Evolutionary conservation across 2,797 vertebrate genomes (phyloP), one percentile per base, ranked within the genome.

Genomic region (Pipistrellus kuhlii): DNA sequence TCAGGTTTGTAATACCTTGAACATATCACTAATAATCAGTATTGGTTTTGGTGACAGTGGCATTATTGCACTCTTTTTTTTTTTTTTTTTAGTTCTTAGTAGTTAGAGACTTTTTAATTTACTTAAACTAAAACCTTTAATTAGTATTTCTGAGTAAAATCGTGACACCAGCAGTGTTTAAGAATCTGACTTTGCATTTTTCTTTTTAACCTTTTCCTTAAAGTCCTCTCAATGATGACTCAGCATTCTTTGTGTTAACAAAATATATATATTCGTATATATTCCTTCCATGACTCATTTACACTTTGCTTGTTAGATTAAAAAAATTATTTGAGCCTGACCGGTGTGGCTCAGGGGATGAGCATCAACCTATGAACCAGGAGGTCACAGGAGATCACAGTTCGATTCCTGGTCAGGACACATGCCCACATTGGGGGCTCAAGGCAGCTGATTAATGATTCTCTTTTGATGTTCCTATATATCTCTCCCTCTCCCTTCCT

Each of bases 111-210:
- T 57, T 38, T 83, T 38, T 3, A 12, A 11, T 76, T 83, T 75
- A 73, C 71, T 84, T 76, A 57, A 59, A 75, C 62, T 48, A 53
- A 84, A 75, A 59, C 35, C n/a, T 84, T 71, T 75, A 18, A 35
- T 84, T 53, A 86, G 23, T 64, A 32, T 84, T 84, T 93, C 64
- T 38, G 66, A 93, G n/a, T 88, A 44, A 88, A 76, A 21, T 53
- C 27, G 88, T 27, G 44, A 41, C 4, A 23, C 38, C 5, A 62
- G 38, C 66, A 53, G 41, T 80, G 32, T 84, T 75, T 78, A 84
- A 93, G n/a, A 81, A 82, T 76, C 68, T 77, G 69, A 57, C 55
- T 92, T 80, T 62, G 38, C 30, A 8, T 10, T 86, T 69, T 53
- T 80, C 35, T 66, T 78, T 88, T 82, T 72, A 35, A 46, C 78